These are phyloP conservation scores for Pyrgilauda ruficollis DNA, from an alignment of 2,113 vertebrate genomes.

Conservation along the genomic window DNA sequence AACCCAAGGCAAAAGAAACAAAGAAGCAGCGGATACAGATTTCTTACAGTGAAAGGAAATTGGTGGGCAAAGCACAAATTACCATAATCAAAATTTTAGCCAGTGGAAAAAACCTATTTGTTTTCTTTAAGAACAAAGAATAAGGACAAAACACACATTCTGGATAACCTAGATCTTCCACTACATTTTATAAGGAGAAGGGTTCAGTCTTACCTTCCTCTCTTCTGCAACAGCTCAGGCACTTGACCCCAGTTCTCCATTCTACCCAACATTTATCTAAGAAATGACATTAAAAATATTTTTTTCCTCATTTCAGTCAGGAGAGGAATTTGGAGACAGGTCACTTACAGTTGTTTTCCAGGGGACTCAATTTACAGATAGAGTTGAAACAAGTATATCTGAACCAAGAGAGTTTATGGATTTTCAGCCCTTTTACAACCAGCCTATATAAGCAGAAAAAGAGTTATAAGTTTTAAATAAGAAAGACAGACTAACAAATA, in stretches of 20 bases:
- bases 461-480: background rate
- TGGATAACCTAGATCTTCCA: background rate
- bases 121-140: background rate
- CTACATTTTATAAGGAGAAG: background rate
- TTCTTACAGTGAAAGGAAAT: background rate
- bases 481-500: background rate
- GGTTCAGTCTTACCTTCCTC: fast-evolving
- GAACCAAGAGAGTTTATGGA: background rate
- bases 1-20: background rate
- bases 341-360: background rate
- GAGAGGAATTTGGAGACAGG: background rate
- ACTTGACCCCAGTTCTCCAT: background rate
- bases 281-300: fast-evolving
- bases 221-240: background rate
- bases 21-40: background rate
- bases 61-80: background rate
- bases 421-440: background rate
- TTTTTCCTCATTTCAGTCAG: background rate
- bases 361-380: background rate
- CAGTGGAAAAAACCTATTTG: background rate
- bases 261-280: background rate
- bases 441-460: background rate
- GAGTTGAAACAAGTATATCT: background rate
- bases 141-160: background rate
- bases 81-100: background rate